phyloP scores from a whole-genome alignment of 2,888 invertebrate species.

The Bruchidius siliquastri region DNA sequence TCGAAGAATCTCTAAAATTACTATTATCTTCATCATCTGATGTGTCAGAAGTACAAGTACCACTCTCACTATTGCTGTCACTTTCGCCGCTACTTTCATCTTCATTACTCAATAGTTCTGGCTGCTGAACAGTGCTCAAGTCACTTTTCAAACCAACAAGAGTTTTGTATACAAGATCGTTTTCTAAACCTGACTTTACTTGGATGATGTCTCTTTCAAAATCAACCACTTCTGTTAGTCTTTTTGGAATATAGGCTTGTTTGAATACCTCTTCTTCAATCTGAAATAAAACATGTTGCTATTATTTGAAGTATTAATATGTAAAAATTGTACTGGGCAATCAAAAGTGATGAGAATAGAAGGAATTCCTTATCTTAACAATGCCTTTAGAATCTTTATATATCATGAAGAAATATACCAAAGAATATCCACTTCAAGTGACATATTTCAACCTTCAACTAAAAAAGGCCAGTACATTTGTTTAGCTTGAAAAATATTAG shows the following conservation, averaged over 20 bases:
- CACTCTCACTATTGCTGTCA: constrained; percentile 28
- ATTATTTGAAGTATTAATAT: too few species aligned
- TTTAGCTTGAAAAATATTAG: too few species aligned
- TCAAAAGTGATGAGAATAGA: too few species aligned
- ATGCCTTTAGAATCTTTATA: too few species aligned
- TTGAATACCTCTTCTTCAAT: constrained; percentile 92
- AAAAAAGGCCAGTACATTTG: too few species aligned
- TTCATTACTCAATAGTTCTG: constrained; percentile 57
- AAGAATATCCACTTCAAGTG: too few species aligned
- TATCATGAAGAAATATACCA: too few species aligned
- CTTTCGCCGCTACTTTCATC: constrained; percentile 33
- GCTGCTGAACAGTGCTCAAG: constrained; percentile 63
- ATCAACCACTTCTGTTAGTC: constrained; percentile 83
- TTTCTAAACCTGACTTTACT: constrained; percentile 67
- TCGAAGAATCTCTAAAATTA: constrained; percentile 59
- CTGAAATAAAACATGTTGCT: constrained; percentile 24
- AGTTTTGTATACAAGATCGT: constrained; percentile 79
- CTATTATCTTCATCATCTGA: constrained; percentile 41
- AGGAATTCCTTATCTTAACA: too few species aligned
- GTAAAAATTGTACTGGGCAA: too few species aligned
- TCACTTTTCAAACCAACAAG: constrained; percentile 79
- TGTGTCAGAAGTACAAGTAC: constrained; percentile 29
- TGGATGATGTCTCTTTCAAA: constrained; percentile 81
- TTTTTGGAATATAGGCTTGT: constrained; percentile 87
- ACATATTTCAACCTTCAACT: too few species aligned